Conservation (phyloP, 2,113 vertebrate genomes). For the Thymallus thymallus region DNA sequence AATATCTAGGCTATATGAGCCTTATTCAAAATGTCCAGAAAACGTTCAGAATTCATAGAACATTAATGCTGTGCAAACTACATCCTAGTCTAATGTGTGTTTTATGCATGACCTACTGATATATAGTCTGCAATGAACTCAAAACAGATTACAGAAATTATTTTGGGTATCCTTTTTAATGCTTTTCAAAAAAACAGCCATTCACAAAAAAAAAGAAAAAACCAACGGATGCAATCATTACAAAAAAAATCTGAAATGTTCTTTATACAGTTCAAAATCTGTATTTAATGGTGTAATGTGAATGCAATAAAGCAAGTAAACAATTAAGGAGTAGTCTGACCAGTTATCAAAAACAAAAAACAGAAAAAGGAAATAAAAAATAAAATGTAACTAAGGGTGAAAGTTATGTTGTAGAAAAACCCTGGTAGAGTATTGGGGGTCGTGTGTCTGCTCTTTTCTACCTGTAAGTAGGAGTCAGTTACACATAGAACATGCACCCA, state of each 20-base stretch:
- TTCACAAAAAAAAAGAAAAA: slow-evolving; percentile 64
- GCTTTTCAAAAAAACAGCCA: slow-evolving; percentile 71
- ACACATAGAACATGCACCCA: not conserved
- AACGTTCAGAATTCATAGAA: too few relatives aligned
- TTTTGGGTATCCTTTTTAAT: slow-evolving; percentile 61
- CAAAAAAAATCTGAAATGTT: slow-evolving; percentile 60
- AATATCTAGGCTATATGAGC: too few relatives aligned
- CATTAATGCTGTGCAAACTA: too few relatives aligned
- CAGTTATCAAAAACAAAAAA: not conserved
- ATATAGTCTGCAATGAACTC: not conserved
- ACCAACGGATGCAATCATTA: slow-evolving; percentile 60
- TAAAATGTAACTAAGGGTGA: not conserved
- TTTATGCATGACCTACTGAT: not conserved
- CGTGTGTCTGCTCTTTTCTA: slow-evolving; percentile 46
- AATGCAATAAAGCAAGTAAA: slow-evolving; percentile 35
- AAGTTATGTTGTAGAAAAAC: not conserved
- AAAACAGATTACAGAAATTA: not conserved
- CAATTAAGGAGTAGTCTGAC: slow-evolving; percentile 5
- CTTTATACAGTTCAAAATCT: not conserved
- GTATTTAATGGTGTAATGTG: slow-evolving; percentile 25
- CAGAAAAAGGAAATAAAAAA: not conserved
- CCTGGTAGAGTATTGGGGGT: slow-evolving; percentile 12
- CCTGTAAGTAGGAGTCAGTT: slow-evolving; percentile 51
- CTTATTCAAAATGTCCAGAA: too few relatives aligned
- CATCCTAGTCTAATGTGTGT: not conserved